Percentiles rank a stretch among this genome's conserved stretches.
phyloP scores from a whole-genome alignment of 2,113 vertebrate species.

The Podarcis cretensis region DNA sequence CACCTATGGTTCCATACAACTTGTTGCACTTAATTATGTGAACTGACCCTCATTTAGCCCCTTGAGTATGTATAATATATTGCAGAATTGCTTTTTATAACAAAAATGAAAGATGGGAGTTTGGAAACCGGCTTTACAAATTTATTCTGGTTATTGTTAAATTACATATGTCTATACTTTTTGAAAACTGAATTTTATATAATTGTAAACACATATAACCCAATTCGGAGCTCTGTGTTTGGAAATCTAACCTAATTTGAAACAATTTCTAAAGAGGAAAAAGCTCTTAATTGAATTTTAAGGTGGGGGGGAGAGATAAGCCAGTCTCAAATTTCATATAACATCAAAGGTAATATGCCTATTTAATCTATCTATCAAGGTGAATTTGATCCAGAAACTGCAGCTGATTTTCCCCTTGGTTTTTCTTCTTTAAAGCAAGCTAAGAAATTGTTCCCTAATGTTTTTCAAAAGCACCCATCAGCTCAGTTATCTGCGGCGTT shows the following conservation, averaged over 20 bases:
- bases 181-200: slow-evolving; percentile 5
- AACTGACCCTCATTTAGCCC: neutral
- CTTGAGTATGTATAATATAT: neutral
- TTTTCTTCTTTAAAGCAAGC: neutral
- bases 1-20: neutral
- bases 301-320: neutral
- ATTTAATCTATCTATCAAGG: slow-evolving; percentile 35
- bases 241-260: slow-evolving; percentile 35
- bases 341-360: slow-evolving; percentile 31
- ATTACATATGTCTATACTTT: slow-evolving; percentile 2
- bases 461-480: slow-evolving; percentile 5
- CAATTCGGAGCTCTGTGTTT: slow-evolving; percentile 20
- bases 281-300: slow-evolving; percentile 29
- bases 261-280: slow-evolving; percentile 28
- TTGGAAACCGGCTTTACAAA: neutral
- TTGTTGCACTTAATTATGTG: neutral
- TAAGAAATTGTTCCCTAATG: neutral
- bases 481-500: slow-evolving; percentile 31
- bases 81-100: neutral
- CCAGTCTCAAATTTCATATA: slow-evolving; percentile 36
- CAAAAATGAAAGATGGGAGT: neutral
- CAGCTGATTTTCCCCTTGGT: neutral
- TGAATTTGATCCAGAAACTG: slow-evolving; percentile 33
- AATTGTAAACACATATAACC: slow-evolving; percentile 29
- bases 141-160: slow-evolving; percentile 11